These are phyloP conservation scores for Hofmannophila pseudospretella DNA, from an alignment of 2,888 invertebrate species.

Conservation along the genomic window DNA sequence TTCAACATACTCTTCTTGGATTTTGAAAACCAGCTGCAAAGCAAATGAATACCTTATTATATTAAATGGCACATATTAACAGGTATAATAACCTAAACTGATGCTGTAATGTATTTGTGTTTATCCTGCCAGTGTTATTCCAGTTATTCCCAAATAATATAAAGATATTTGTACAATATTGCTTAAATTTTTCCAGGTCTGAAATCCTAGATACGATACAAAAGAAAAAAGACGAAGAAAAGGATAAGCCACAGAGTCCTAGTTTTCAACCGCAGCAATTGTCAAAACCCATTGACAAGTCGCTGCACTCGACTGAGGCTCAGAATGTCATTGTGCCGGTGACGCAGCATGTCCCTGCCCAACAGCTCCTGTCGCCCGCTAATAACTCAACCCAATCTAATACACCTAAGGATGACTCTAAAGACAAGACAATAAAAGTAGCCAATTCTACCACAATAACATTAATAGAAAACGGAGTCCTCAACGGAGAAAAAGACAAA, in stretches of 20 bases:
- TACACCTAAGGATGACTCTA: slow-evolving; percentile 54
- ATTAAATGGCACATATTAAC: no score
- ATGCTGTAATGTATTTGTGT: no score
- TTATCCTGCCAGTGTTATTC: no score
- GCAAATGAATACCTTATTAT: no score
- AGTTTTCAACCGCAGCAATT: slow-evolving; percentile 46
- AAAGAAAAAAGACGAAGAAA: slow-evolving; percentile 71
- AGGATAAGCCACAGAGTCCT: slow-evolving; percentile 47
- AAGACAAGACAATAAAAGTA: slow-evolving; percentile 65
- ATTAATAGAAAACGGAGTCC: slow-evolving; percentile 55
- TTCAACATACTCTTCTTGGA: no score
- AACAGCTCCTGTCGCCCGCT: slow-evolving; percentile 53
- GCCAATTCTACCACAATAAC: slow-evolving; percentile 68
- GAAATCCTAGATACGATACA: slow-evolving; percentile 79
- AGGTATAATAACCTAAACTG: no score
- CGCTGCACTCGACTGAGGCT: slow-evolving; percentile 32
- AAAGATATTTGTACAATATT: no score
- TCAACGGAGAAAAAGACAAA: slow-evolving; percentile 61
- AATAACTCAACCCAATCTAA: slow-evolving; percentile 40
- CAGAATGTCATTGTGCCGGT: slow-evolving; percentile 46
- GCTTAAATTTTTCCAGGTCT: slow-evolving; percentile 79
- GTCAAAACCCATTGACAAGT: slow-evolving; percentile 47
- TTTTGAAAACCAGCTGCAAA: no score
- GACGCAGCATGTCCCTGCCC: slow-evolving; percentile 62
- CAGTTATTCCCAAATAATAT: no score